phyloP scores from a whole-genome alignment of 2,113 vertebrate species.

The Proterorhinus semilunaris region DNA sequence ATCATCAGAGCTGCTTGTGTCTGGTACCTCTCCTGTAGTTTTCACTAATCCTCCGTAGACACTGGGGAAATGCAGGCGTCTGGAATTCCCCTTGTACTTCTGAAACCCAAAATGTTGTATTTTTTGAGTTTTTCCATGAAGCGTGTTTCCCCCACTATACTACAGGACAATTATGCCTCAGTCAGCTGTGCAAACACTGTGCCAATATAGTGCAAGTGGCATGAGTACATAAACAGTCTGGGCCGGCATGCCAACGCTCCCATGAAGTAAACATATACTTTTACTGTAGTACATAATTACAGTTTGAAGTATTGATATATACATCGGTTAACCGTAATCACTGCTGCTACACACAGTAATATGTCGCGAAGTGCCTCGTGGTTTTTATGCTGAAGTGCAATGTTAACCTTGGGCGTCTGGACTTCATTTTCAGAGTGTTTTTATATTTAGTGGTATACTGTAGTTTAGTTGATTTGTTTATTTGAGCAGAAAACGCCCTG shows the following conservation, averaged over 20 bases:
- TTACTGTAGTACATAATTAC: conserved; percentile 22
- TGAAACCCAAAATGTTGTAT: conserved; percentile 17
- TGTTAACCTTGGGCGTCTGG: not conserved
- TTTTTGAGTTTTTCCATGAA: conserved; percentile 31
- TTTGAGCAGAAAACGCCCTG: too few relatives aligned
- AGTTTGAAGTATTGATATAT: conserved; percentile 23
- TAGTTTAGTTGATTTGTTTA: too few relatives aligned
- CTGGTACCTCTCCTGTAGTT: conserved; percentile 11
- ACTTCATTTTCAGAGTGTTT: not conserved
- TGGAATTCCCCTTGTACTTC: conserved; percentile 21
- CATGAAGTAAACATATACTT: conserved; percentile 31
- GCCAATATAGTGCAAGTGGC: conserved; percentile 21
- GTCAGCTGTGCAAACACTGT: conserved; percentile 39
- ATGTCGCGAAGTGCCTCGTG: not conserved
- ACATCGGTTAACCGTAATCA: conserved; percentile 18
- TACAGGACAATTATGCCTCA: not conserved
- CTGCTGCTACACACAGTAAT: not conserved
- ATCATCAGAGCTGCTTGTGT: conserved; percentile 17
- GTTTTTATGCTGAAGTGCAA: conserved; percentile 16
- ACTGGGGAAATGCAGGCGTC: not conserved
- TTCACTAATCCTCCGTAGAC: conserved; percentile 11
- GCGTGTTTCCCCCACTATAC: conserved; percentile 8
- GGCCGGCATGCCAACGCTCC: conserved; percentile 6
- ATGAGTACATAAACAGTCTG: conserved; percentile 29
- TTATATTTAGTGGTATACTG: conserved; percentile 5